Conservation (phyloP, 2,888 invertebrate species). For the Aporophyla nigra region DNA sequence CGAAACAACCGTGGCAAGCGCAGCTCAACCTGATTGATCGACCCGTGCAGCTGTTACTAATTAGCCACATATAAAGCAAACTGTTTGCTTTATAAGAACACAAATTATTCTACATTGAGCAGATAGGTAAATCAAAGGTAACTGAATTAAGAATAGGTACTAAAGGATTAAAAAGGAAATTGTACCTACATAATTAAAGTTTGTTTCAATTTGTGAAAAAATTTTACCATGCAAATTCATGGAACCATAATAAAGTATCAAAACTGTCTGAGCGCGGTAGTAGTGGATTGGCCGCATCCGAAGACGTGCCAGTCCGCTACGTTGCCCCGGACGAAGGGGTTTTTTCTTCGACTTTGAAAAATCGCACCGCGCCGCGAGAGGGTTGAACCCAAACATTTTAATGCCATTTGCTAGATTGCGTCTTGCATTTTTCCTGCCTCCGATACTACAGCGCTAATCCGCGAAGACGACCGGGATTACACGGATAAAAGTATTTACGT, state of each 20-base stretch:
- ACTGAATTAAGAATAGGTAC: not conserved
- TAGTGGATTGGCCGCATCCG: conserved; percentile 82
- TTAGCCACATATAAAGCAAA: too few relatives aligned
- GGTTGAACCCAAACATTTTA: conserved; percentile 90
- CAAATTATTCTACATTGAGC: not conserved
- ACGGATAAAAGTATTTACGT: conserved; percentile 89
- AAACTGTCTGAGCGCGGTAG: conserved; percentile 68
- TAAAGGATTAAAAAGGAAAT: not conserved
- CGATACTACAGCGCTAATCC: conserved; percentile 87
- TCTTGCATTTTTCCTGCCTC: conserved; percentile 89
- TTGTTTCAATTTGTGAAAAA: not conserved
- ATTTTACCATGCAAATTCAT: not conserved
- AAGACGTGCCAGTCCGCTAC: conserved; percentile 90
- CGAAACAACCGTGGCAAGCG: too few relatives aligned
- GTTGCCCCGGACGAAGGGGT: conserved; percentile 87
- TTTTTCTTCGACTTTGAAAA: conserved; percentile 90
- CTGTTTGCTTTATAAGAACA: not conserved
- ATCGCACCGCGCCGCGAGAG: conserved; percentile 87
- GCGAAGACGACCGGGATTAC: conserved; percentile 88
- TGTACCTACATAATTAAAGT: not conserved
- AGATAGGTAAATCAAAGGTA: not conserved
- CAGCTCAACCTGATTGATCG: too few relatives aligned
- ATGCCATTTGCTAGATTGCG: conserved; percentile 91
- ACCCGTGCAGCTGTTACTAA: too few relatives aligned
- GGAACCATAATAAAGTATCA: conserved; percentile 77